Evolutionary conservation across 2,797 vertebrate genomes (phyloP), one percentile per base, ranked within the genome.

Genomic region (Phataginus tricuspis): DNA sequence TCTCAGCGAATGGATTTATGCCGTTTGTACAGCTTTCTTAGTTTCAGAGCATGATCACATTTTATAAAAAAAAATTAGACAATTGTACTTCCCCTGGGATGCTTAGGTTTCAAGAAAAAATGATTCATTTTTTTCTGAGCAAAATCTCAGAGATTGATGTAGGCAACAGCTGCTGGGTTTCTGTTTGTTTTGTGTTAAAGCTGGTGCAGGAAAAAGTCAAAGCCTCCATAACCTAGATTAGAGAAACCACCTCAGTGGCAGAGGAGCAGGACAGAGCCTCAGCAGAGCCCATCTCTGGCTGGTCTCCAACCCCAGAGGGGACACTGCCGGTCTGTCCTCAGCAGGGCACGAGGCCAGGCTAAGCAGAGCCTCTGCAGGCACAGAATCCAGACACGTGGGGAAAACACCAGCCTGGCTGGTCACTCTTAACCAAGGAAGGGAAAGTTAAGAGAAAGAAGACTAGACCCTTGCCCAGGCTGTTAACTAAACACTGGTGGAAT

Each of bases 161-260:
- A 12, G 57, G 15, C 59, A 75, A 59, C 74, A 68, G 34, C 49
- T 90, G 53, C 49, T 86, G 57, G 27, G 7, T 29, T 94, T 96
- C 95, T 94, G 79, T 79, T 77, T 3, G 87, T 37, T 63, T 94
- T 95, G 92, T 82, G 97, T 74, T 59, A 66, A 95, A 86, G 53
- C 53, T 82, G 31, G 34, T 53, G 10, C 78, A 83, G 61, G 77
- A 72, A 88, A 87, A 80, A 72, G 45, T 93, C 34, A 90, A 53
- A 83, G 80, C 4, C 79, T 95, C 14, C n/a, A 25, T 57, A 66
- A 51, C 82, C 90, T 16, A 61, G 79, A 53, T 69, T 53, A 87
- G 51, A 80, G n/a, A 90, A 91, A 45, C 27, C 42, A 23, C 15
- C 34, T 95, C 4, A 23, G 87, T 57, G 21, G 23, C 63, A 77